Evolutionary conservation across 2,113 vertebrate species (phyloP).

Genomic region (Brienomyrus longianalis): DNA sequence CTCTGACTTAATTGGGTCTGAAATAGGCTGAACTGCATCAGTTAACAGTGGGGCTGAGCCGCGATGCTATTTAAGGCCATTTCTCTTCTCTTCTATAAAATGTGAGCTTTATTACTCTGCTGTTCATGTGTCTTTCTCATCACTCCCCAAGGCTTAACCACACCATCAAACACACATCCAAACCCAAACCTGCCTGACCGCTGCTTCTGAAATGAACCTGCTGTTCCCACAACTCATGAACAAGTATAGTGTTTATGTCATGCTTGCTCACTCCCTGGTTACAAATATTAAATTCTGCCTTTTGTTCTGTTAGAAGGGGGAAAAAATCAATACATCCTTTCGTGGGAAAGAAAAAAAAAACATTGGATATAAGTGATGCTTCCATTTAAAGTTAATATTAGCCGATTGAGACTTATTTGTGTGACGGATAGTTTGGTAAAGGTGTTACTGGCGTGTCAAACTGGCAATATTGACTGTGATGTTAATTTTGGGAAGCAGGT

Average conservation of each 20-base stretch:
- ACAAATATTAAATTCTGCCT: conserved; percentile 29
- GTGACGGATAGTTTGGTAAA: background rate
- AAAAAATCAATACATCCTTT: conserved; percentile 35
- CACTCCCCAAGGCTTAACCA: conserved; percentile 16
- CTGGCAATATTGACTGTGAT: background rate
- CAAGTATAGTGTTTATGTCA: conserved; percentile 36
- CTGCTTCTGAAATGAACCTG: conserved; percentile 20
- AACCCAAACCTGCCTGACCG: background rate
- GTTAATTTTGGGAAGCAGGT: background rate
- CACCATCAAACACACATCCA: conserved; percentile 28
- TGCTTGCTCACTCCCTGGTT: conserved; percentile 43
- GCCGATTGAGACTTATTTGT: background rate
- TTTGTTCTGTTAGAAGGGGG: conserved; percentile 19
- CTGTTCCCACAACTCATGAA: conserved; percentile 21
- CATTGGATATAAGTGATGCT: background rate
- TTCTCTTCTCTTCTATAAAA: conserved; percentile 22
- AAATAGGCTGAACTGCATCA: conserved; percentile 7
- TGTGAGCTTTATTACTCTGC: conserved; percentile 31
- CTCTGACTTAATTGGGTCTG: conserved; percentile 15
- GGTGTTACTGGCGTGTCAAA: background rate
- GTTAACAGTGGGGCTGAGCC: background rate
- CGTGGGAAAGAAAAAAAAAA: background rate
- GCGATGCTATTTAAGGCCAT: background rate
- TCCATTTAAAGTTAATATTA: background rate
- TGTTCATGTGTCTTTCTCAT: conserved; percentile 21